phyloP scores from a whole-genome alignment of 2,113 vertebrate species.

The Halichoeres trimaculatus region DNA sequence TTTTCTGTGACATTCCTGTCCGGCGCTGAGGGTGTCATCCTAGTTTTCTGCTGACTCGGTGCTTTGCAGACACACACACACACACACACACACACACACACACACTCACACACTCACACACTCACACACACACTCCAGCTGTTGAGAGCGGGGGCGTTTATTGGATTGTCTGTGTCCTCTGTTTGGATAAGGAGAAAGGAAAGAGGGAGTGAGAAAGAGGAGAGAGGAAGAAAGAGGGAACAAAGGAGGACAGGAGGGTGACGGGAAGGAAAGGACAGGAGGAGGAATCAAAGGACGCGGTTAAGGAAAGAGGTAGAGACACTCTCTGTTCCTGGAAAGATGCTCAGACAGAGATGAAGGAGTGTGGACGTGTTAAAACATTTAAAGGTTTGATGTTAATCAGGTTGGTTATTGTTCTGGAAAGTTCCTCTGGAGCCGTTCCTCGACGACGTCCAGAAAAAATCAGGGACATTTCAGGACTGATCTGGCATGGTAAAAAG shows the following conservation, averaged over 20 bases:
- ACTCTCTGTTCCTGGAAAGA: neutral
- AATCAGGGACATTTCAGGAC: too few relatives aligned
- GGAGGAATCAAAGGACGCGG: slow-evolving; percentile 64
- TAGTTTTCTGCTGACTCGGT: slow-evolving; percentile 76
- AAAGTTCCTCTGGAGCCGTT: too few relatives aligned
- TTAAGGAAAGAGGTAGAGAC: neutral
- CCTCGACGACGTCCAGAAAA: too few relatives aligned
- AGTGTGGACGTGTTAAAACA: too few relatives aligned
- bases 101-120: neutral
- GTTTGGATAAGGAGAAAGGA: slow-evolving; percentile 74
- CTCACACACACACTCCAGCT: slow-evolving; percentile 73
- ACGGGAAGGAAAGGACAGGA: slow-evolving; percentile 8
- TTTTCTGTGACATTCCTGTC: slow-evolving; percentile 77
- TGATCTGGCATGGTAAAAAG: too few relatives aligned
- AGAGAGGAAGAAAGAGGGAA: slow-evolving; percentile 13
- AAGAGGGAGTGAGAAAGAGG: slow-evolving; percentile 26
- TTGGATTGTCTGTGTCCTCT: slow-evolving; percentile 81
- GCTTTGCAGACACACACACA: slow-evolving; percentile 41
- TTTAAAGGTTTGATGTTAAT: too few relatives aligned
- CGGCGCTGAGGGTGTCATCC: slow-evolving; percentile 74
- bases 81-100: slow-evolving; percentile 20
- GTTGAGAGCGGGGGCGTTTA: slow-evolving; percentile 72
- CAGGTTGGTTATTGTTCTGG: too few relatives aligned
- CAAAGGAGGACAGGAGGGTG: slow-evolving; percentile 8
- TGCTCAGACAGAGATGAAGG: too few relatives aligned